phyloP scores from a whole-genome alignment of 2,113 vertebrate species.

The Brachypodius melanocephalos region DNA sequence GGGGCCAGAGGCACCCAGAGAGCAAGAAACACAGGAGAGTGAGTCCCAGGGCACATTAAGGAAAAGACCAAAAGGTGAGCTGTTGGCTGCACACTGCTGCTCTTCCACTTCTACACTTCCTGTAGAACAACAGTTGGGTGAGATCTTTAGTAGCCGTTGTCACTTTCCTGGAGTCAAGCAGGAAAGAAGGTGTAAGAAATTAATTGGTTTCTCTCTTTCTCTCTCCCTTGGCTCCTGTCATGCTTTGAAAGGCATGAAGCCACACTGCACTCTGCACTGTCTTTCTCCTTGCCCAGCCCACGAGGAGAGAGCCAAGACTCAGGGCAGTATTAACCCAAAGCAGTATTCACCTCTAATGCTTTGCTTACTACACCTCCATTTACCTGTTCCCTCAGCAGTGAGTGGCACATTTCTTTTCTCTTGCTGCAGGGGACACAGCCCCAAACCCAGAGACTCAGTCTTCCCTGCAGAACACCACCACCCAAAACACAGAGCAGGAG shows the following conservation, averaged over 20 bases:
- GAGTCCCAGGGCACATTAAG: background rate
- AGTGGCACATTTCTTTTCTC: background rate
- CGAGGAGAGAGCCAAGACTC: background rate
- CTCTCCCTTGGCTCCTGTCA: background rate
- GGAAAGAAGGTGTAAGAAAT: background rate
- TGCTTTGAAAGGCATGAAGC: background rate
- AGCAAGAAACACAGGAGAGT: background rate
- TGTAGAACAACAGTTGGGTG: background rate
- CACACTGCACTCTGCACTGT: background rate
- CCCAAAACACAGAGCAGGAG: background rate
- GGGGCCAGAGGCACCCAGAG: background rate
- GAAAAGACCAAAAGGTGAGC: conserved; percentile 63
- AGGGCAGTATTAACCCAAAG: background rate
- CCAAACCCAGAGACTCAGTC: conserved; percentile 8
- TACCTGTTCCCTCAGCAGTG: background rate
- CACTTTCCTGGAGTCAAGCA: background rate
- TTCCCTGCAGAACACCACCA: background rate
- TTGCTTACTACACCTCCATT: background rate
- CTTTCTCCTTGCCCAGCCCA: background rate
- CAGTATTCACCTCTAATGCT: background rate
- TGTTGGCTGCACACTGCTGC: background rate
- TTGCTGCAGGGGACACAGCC: background rate
- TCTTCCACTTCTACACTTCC: background rate
- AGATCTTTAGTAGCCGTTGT: background rate
- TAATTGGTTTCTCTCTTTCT: background rate